Base-by-base conservation (phyloP, 2,113 vertebrate genomes). In the Pelobates fuscus region DNA sequence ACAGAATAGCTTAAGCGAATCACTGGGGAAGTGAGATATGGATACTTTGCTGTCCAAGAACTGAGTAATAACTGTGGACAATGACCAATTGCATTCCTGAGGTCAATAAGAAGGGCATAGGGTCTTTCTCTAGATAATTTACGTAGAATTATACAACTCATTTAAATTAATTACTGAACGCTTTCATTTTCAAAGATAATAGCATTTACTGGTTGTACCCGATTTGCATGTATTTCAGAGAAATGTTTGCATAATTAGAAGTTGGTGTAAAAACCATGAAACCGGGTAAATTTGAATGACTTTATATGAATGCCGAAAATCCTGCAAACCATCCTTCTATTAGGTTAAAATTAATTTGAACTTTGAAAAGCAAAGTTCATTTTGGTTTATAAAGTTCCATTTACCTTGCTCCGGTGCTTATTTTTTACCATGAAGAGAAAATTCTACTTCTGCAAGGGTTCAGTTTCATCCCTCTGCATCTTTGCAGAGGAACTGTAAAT, bases 1-100 rank as follows among this genome's bases (percentile, higher is more conserved):
- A 75, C 72, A 75, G 52, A 30, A 57, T 18, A 58, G 72, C 62
- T 67, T 59, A 65, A 62, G 58, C 15, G 27, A 74, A 65, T 66
- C 71, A 27, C 21, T 2, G 72, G 41, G 54, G 37, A 59, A n/a
- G 63, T 59, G 32, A 67, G 54, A 59, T 75, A 20, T 62, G 52
- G 46, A 21, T 29, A 20, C 49, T 26, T 14, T 6, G 25, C 60
- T 66, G 61, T 44, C 63, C 23, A 67, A 41, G 32, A 15, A 20
- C 49, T 43, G 21, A 58, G 12, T 57, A 27, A 15, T 27, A 17
- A 8, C 6, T 23, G 5, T 54, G 59, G 60, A 63, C 60, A 18
- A 23, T 20, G 49, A 44, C 72, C 52, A 57, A 65, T 8, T 57
- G 52, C 54, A 7, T 29, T 5, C 58, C 37, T 21, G 52, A 58